Evolutionary conservation across 35 echinoderm and acorn worm species (phyloP), one percentile per base, ranked within the genome.

Genomic region (Lytechinus pictus): DNA sequence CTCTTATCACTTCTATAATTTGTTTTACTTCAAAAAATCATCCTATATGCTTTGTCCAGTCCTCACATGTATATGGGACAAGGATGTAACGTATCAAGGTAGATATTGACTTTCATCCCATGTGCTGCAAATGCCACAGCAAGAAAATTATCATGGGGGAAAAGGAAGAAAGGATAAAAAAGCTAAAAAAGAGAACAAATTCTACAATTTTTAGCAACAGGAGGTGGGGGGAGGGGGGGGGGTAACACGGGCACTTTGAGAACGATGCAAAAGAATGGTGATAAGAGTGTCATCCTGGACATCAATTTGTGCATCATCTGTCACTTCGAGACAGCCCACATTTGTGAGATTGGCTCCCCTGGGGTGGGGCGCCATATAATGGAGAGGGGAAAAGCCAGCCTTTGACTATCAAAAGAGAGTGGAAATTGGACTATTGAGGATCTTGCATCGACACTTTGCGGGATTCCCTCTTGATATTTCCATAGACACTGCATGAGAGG

Each of bases 301-400:
- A 93, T 93, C 92, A 93, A 93, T 93, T 93, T 93, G 92, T 93
- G 27, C 92, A 93, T 93, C 92, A 93, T 93, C 54, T 93, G 92
- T 93, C 92, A 93, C 53, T 57, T 57, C 13, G 54, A 27, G 92
- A 93, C 92, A 93, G n/a, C 54, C n/a, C 92, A 93, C 52, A 28
- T 54, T 54, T 52, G 28, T 90, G 88, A 90, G 88, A 90, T 90
- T 28, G 11, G 88, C 9, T 52, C 88, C 88, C 88, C 28, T 44
- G 88, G 88, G 88, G 88, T 52, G 29, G 88, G 29, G 88, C 88
- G 27, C 66, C 66, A 79, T 14, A 16, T 58, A 19, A 16, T 79
- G 66, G 66, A 79, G 14, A 24, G 66, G 66, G 66, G 21, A 79
- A 24, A 24, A 79, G 66, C 66, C 21, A 79, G 66, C 66, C 66